Evolutionary conservation across 2,797 vertebrate species (phyloP), one percentile per base, ranked within the genome.

Genomic region (Australoheros facetus): DNA sequence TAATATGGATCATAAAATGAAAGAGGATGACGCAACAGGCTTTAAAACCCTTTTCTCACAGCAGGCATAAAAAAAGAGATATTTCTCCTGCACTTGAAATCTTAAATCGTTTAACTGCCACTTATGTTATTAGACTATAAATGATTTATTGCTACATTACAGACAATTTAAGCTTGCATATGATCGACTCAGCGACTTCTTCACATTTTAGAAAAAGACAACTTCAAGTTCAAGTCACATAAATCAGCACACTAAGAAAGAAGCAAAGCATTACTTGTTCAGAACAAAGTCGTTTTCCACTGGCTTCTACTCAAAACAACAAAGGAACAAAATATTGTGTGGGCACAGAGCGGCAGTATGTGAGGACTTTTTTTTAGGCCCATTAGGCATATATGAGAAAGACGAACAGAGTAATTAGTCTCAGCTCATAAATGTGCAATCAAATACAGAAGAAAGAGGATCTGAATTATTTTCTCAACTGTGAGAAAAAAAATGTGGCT

Each of bases 401-500:
- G 42, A 79, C 3, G 4, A 81, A 57, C 71, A 55, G 53, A 78
- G 82, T 23, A 81, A 83, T 81, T 77, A 57, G 56, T 79, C 59
- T 72, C 57, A 54, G 59, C 72, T 83, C 58, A 51, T 73, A 30
- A 62, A 56, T 71, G 69, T 34, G 56, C 78, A 71, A 75, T 82
- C 62, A 72, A 54, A 81, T 5, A 42, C 37, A 59, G 32, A 62
- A 26, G 42, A 60, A 53, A 60, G 55, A 73, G 59, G 32, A 79
- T 16, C 8, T 34, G 56, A 56, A 62, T 69, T 9, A 48, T 84
- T 32, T 71, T 39, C 51, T 70, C 11, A 56, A 80, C n/a, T 58
- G 70, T 58, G 14, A 53, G 37, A 26, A 26, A 64, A 64, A 11
- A 75, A 56, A 72, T 51, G 64, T 26, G 54, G 37, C 62, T 66